Evolutionary conservation across 2,797 vertebrate genomes (phyloP).

Genomic region (Steatocranus sp.): DNA sequence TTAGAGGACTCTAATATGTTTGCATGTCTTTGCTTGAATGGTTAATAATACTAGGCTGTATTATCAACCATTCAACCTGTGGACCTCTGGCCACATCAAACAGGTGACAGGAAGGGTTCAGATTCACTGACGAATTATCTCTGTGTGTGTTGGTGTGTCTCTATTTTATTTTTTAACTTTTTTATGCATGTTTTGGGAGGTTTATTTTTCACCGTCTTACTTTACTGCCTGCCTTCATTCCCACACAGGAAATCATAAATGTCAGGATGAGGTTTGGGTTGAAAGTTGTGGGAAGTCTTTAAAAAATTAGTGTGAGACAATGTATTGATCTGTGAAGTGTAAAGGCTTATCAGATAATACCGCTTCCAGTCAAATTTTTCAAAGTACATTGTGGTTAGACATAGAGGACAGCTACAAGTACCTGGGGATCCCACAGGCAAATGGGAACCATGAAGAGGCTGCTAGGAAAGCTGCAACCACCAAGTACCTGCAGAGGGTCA

Average conservation of each 20-base stretch:
- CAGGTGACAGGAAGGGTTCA: not conserved
- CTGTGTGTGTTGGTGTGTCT: not conserved
- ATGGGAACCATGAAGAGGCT: too few species aligned
- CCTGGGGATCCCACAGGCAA: too few species aligned
- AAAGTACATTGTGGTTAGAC: too few species aligned
- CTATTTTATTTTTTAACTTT: not conserved
- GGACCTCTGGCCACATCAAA: not conserved
- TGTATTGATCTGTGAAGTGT: not conserved
- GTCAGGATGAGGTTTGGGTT: not conserved
- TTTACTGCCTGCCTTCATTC: not conserved
- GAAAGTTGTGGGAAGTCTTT: not conserved
- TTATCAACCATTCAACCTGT: not conserved
- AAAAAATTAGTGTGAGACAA: not conserved
- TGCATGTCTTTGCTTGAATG: not conserved
- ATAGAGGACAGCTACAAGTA: too few species aligned
- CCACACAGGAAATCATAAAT: not conserved
- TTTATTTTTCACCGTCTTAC: not conserved
- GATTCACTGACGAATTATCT: not conserved
- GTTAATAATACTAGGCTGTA: not conserved
- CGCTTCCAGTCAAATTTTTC: not conserved
- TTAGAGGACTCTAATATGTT: rapidly evolving
- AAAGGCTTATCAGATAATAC: not conserved
- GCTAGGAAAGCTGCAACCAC: too few species aligned
- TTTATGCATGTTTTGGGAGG: not conserved
- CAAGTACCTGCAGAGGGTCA: too few species aligned